Evolutionary conservation across 2,113 vertebrate genomes (phyloP).

Genomic region (Upupa epops): DNA sequence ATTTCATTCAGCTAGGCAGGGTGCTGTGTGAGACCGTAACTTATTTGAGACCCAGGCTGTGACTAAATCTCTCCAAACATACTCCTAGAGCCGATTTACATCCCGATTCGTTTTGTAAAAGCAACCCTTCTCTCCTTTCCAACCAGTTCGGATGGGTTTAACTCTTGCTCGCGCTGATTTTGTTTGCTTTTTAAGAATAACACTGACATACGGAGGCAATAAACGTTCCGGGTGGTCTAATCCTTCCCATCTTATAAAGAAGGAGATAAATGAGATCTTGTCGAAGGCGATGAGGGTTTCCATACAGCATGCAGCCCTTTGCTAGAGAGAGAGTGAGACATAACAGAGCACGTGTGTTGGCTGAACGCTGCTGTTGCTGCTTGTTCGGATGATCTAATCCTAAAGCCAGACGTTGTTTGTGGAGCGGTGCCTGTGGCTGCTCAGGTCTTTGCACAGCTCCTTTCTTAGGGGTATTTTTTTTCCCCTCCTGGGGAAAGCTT

Average conservation of each 20-base stretch:
- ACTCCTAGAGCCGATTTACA: too few relatives aligned
- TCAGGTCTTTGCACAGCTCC: not conserved
- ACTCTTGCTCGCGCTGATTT: not conserved
- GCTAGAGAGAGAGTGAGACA: not conserved
- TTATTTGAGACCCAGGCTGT: too few relatives aligned
- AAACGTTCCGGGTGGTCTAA: not conserved
- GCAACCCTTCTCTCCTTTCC: too few relatives aligned
- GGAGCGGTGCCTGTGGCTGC: not conserved
- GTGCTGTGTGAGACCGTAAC: too few relatives aligned
- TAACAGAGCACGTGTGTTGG: not conserved
- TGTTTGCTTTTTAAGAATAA: not conserved
- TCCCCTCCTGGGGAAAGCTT: not conserved
- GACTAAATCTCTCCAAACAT: too few relatives aligned
- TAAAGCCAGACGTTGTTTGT: not conserved
- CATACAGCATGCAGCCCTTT: not conserved
- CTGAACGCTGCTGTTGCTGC: not conserved
- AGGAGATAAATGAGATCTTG: not conserved
- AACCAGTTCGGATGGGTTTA: not conserved
- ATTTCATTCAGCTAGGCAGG: too few relatives aligned
- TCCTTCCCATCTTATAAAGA: not conserved
- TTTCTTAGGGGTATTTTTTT: not conserved
- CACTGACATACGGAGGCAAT: not conserved
- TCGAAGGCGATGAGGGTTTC: not conserved
- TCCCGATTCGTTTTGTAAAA: too few relatives aligned
- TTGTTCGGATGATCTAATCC: conserved; percentile 11